Evolutionary conservation across 2,113 vertebrate species (phyloP).

Genomic region (Mixornis gularis): DNA sequence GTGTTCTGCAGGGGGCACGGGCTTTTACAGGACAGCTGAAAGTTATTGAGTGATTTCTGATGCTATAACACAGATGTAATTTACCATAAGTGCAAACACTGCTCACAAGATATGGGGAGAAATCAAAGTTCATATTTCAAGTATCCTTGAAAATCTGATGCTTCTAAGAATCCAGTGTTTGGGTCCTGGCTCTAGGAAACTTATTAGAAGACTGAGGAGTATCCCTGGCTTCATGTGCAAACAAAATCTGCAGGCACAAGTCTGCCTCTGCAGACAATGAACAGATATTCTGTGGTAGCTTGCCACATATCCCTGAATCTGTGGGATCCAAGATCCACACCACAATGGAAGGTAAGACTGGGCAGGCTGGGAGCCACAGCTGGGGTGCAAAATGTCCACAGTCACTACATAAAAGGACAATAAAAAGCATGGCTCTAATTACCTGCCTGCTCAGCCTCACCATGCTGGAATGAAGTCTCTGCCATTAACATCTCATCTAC

Average conservation of each 20-base stretch:
- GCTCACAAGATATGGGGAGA: not conserved
- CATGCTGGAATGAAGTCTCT: not conserved
- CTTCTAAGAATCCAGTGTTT: not conserved
- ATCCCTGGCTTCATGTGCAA: not conserved
- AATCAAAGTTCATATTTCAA: not conserved
- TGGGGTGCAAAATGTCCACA: not conserved
- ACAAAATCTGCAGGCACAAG: not conserved
- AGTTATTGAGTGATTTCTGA: not conserved
- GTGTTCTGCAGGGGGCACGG: not conserved
- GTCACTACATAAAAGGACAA: no score
- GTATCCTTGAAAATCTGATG: not conserved
- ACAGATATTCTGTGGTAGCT: not conserved
- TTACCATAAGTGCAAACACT: not conserved
- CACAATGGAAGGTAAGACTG: not conserved
- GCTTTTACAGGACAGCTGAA: not conserved
- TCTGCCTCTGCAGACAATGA: not conserved
- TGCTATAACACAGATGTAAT: not conserved
- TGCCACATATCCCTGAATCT: not conserved
- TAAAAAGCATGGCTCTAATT: slow-evolving; percentile 19
- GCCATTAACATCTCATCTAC: not conserved
- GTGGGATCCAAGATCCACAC: not conserved
- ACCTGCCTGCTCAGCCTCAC: not conserved
- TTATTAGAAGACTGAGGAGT: not conserved
- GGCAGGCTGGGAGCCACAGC: not conserved
- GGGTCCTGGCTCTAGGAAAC: not conserved